Percentiles rank a stretch among this genome's conserved stretches.
These are phyloP conservation scores for Plectropomus leopardus DNA, from an alignment of 2,113 vertebrate species.

Conservation along the genomic window DNA sequence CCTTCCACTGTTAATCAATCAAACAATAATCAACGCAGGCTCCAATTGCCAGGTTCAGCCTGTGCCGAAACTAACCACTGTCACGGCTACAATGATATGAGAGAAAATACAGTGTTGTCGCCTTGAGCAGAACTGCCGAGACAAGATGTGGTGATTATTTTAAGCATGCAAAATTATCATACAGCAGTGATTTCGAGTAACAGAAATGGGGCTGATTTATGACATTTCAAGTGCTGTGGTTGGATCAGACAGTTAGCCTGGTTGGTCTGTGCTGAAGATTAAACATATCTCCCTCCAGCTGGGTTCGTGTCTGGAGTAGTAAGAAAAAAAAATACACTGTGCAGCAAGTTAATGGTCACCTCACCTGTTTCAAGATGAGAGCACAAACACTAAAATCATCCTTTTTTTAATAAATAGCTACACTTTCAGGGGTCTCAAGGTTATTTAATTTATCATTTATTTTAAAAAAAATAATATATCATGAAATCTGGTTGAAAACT, in stretches of 20 bases:
- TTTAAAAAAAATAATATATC: background rate
- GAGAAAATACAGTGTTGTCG: slow-evolving; percentile 3
- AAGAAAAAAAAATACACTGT: slow-evolving; percentile 3
- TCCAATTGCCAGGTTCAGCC: slow-evolving; percentile 27
- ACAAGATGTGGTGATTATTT: slow-evolving; percentile 45
- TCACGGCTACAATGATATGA: slow-evolving; percentile 11
- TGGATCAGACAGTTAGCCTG: slow-evolving; percentile 6
- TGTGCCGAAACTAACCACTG: slow-evolving; percentile 16
- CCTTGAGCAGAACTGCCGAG: slow-evolving; percentile 36
- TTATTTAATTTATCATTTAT: background rate
- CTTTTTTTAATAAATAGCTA: background rate
- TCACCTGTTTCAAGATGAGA: background rate
- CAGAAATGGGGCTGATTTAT: slow-evolving; percentile 29
- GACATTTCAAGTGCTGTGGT: slow-evolving; percentile 31
- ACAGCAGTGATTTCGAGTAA: slow-evolving; percentile 30
- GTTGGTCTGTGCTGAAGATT: slow-evolving; percentile 39
- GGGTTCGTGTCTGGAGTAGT: slow-evolving; percentile 10
- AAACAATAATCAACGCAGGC: background rate
- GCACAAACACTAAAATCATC: background rate
- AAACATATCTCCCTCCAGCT: slow-evolving; percentile 30
- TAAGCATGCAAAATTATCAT: slow-evolving; percentile 45
- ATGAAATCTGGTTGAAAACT: background rate
- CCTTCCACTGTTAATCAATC: slow-evolving; percentile 1
- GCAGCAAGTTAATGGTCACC: background rate
- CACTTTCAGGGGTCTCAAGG: background rate